A percentile compares a stretch with the other conserved stretches of the same genome.
Conservation (phyloP, 2,113 vertebrate genomes). For the Cheilinus undulatus region DNA sequence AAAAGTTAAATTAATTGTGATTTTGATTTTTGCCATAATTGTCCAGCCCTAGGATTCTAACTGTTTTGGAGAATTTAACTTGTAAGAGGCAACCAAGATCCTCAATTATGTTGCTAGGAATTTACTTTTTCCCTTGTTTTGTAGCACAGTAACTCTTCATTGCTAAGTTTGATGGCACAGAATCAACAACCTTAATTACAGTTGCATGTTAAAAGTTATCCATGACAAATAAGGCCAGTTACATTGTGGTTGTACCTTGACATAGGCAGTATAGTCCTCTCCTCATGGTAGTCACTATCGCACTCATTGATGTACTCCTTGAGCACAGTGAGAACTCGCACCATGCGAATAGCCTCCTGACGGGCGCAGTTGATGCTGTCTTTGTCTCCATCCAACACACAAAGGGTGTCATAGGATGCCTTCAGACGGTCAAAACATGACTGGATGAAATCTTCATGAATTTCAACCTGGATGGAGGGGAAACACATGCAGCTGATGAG, state of each 20-base stretch:
- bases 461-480: slow-evolving; percentile 89
- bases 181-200: no score
- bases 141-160: no score
- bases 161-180: no score
- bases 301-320: slow-evolving; percentile 99
- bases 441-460: slow-evolving; percentile 99
- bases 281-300: slow-evolving; percentile 99
- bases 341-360: slow-evolving; percentile 98
- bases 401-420: slow-evolving; percentile 97
- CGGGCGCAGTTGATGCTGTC: slow-evolving; percentile 99
- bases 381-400: slow-evolving; percentile 98
- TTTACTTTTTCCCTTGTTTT: no score
- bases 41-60: no score
- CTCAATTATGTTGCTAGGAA: no score
- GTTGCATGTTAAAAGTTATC: no score
- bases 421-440: slow-evolving; percentile 99
- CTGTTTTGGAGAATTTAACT: no score
- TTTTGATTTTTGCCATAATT: no score
- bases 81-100: no score
- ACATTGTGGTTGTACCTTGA: slow-evolving; percentile 87
- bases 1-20: no score
- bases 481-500: neutral
- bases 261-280: slow-evolving; percentile 98
- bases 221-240: no score
- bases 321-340: slow-evolving; percentile 96